Conservation (phyloP, 2,113 vertebrate species). For the Danionella cerebrum region DNA sequence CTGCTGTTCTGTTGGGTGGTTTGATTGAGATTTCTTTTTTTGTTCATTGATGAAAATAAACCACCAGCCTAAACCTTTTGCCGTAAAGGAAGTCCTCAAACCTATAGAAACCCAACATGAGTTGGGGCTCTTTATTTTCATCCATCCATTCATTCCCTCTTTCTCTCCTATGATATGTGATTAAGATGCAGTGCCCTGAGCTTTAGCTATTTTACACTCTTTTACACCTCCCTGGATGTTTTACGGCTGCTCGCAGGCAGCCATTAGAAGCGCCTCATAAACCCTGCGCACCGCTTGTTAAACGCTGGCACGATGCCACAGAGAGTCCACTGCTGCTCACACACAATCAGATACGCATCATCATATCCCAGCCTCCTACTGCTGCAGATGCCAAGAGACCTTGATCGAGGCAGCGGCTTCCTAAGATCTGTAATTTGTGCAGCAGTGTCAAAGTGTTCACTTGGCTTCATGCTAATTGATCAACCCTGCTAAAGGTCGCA, state of each 20-base stretch:
- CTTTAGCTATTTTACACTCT: constrained; percentile 20
- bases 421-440: not conserved
- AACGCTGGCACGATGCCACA: constrained; percentile 3
- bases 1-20: too few relatives aligned
- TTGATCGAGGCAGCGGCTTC: too few relatives aligned
- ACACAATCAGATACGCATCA: not conserved
- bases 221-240: constrained; percentile 6
- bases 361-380: not conserved
- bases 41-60: too few relatives aligned
- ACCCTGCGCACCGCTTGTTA: constrained; percentile 21
- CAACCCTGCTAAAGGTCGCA: not conserved
- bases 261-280: constrained; percentile 34
- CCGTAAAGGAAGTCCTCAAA: too few relatives aligned
- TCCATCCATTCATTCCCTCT: not conserved
- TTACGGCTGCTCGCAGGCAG: not conserved
- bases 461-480: not conserved
- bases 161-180: not conserved
- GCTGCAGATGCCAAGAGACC: too few relatives aligned
- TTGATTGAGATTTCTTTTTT: too few relatives aligned
- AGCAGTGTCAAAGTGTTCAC: not conserved
- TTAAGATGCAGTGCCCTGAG: not conserved
- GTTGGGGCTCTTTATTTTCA: not conserved
- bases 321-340: not conserved
- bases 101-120: too few relatives aligned
- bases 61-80: too few relatives aligned